Percentiles rank a stretch among this genome's conserved stretches.
These are phyloP conservation scores for Pheosia tremula DNA, from an alignment of 2,888 invertebrate species.

Conservation along the genomic window DNA sequence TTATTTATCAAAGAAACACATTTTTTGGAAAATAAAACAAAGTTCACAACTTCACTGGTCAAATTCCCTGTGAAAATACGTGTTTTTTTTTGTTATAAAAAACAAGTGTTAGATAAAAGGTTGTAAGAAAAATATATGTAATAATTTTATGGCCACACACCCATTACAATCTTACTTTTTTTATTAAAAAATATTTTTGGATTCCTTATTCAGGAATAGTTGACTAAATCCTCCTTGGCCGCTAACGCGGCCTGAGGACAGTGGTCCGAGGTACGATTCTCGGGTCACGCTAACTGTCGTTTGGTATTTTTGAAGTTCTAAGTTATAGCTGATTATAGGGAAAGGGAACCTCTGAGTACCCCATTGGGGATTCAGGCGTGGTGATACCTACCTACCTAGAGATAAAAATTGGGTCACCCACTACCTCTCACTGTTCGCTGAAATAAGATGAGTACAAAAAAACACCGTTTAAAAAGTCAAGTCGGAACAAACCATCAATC, in stretches of 20 bases:
- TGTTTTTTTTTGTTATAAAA: too few species aligned
- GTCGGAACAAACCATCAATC: not conserved
- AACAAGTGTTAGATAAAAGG: too few species aligned
- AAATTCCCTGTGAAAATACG: too few species aligned
- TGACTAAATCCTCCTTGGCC: not conserved
- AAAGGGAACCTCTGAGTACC: not conserved
- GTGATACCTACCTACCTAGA: not conserved
- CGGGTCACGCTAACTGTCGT: not conserved
- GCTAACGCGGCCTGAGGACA: too few species aligned
- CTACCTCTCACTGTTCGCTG: too few species aligned
- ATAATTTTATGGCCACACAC: not conserved
- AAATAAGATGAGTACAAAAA: not conserved
- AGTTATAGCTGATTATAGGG: too few species aligned
- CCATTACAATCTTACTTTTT: constrained; percentile 8
- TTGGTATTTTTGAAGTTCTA: too few species aligned
- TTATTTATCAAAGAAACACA: too few species aligned
- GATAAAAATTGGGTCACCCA: not conserved
- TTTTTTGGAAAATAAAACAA: too few species aligned
- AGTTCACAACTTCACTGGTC: too few species aligned
- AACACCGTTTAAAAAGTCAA: not conserved
- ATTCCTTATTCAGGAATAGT: not conserved
- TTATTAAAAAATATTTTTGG: constrained; percentile 6
- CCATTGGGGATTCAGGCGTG: not conserved
- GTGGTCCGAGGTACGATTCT: not conserved
- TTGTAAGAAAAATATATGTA: too few species aligned